A percentile compares a stretch with the other conserved stretches of the same genome.
Evolutionary conservation across 2,888 invertebrate species (phyloP).

Genomic region (Neoitamus cyanurus): DNA sequence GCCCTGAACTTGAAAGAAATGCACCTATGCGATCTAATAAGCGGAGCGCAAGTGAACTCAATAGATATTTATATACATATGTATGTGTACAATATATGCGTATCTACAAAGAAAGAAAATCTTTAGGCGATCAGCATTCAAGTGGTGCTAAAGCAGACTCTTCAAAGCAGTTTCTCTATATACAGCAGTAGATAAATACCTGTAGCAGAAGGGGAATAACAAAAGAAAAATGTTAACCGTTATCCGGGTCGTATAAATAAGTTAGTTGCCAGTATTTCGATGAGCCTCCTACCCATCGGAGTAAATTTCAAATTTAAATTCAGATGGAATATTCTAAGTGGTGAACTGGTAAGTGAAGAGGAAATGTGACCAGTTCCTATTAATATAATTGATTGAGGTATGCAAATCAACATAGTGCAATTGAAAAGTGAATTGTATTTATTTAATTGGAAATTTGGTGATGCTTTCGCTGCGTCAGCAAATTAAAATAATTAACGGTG

Average conservation of each 20-base stretch:
- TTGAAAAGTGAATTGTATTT: too few relatives aligned
- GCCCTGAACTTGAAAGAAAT: background rate
- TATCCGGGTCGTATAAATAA: constrained; percentile 44
- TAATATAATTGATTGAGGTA: too few relatives aligned
- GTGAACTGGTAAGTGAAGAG: too few relatives aligned
- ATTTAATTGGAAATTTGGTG: too few relatives aligned
- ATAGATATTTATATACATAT: background rate
- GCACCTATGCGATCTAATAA: background rate
- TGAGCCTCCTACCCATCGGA: background rate
- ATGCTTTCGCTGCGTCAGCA: too few relatives aligned
- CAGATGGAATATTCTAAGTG: background rate
- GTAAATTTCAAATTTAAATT: background rate
- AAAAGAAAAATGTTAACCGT: constrained; percentile 22
- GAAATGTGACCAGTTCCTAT: too few relatives aligned
- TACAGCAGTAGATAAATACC: background rate
- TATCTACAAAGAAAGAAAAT: background rate
- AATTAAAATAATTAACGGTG: too few relatives aligned
- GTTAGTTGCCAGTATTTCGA: background rate
- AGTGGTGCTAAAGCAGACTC: background rate
- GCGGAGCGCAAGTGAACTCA: background rate
- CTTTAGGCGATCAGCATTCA: background rate
- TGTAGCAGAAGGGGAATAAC: background rate
- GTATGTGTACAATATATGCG: background rate
- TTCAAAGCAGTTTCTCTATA: constrained; percentile 13
- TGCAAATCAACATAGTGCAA: too few relatives aligned